Evolutionary conservation across 92 coral and sea anemone genomes (phyloP), one percentile per base, ranked within the genome.

Genomic region (Epizoanthus stellaris): DNA sequence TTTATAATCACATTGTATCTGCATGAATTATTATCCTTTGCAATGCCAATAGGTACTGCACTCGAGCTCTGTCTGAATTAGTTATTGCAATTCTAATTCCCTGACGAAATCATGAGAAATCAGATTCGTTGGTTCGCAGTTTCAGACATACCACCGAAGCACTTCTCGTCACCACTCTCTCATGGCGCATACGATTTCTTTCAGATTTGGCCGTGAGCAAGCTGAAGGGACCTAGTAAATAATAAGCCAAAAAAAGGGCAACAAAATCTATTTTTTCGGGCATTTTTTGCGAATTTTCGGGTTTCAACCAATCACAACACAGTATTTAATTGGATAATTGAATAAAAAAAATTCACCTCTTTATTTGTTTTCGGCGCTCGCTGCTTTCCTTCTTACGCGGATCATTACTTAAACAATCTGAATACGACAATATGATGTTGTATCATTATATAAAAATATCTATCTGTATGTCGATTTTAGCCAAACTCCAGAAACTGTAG

Each of bases 381-480:
- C 47, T 67, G 71, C 71, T 67, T 67, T 67, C 71, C 71, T 67
- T 67, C 71, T 34, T 67, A 67, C 71, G 71, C 47, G 71, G 71
- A 67, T 11, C 43, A 67, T 67, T 67, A 67, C 71, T 2, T 0
- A 34, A 67, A 67, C 71, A 67, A 67, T 67, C 71, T 67, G 71
- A 67, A 67, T 67, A 67, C 8, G 71, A 67, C 71, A 67, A 62
- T 67, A 67, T 67, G 71, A 67, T 66, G 43, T 66, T 67, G 71
- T 67, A 67, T 67, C 45, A 67, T 67, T 67, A 34, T 67, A 34
- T 67, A 6, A 67, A 67, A 67, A 67, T 67, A 34, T 4, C 62
- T 73, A 11, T 73, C 36, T 73, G 34, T 53, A 73, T 73, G 7
- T 73, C 62, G 77, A 45, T 73, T 75, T 72, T 53, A 75, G 80